Percentiles rank a stretch among this genome's conserved stretches.
phyloP scores from a whole-genome alignment of 2,113 vertebrate species.

The Macroglossus sobrinus region DNA sequence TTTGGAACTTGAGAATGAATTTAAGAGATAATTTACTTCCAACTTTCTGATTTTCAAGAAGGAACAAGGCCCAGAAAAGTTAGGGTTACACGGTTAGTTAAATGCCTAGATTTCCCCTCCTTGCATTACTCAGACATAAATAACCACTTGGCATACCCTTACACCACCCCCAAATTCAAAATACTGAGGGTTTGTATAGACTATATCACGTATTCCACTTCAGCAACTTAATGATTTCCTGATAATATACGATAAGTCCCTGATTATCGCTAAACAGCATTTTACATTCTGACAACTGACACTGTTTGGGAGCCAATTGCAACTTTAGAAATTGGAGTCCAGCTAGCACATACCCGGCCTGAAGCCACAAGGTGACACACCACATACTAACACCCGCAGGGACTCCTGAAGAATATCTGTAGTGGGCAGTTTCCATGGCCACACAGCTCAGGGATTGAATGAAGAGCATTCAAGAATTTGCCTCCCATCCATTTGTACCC shows the following conservation, averaged over 20 bases:
- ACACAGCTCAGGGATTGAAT: background rate
- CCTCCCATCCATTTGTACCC: background rate
- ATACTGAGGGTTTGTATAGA: background rate
- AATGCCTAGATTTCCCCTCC: background rate
- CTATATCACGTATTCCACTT: background rate
- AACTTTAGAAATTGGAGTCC: background rate
- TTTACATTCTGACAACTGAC: conserved; percentile 3
- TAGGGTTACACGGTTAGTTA: background rate
- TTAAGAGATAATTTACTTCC: background rate
- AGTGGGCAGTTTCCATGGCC: background rate
- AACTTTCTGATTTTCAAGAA: background rate
- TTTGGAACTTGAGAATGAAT: background rate
- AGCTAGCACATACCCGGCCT: background rate
- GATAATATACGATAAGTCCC: background rate
- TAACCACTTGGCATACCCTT: background rate
- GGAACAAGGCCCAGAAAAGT: background rate
- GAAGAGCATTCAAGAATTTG: background rate
- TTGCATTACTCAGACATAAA: background rate
- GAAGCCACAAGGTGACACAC: background rate
- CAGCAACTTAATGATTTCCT: background rate
- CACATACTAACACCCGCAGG: background rate
- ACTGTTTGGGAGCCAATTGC: background rate
- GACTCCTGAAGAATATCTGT: background rate
- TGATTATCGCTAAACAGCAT: background rate
- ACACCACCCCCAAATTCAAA: background rate